Base-by-base conservation (phyloP, 2,888 invertebrate species). In the Panzeria rudis region DNA sequence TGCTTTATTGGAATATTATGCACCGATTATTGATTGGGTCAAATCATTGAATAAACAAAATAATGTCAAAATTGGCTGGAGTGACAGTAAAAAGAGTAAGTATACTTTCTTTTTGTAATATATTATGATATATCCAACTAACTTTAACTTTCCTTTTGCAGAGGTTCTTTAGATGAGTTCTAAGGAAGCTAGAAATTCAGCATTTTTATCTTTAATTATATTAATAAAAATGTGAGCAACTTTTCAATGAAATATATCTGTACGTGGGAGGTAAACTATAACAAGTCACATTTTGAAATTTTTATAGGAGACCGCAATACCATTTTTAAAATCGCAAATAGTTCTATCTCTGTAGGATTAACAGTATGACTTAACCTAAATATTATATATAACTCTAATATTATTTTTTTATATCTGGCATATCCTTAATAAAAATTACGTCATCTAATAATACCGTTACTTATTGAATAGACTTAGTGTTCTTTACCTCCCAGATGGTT, bases 1-100 rank as follows among this genome's bases (percentile, higher is more conserved):
- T 72, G 96, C 96, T 0, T 92, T 97, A 0, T 90, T 97, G 87
- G 96, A 97, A 90, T 97, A 96, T 93, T 97, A 97, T 93, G 93
- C 94, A 82, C 97, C 97, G 2, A 89, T 91, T 32, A 52, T 90
- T 7, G 88, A 88, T 50, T 92, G 91, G 91, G 71, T 91, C 0
- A 88, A 88, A 35, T 73, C 79, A 6, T 87, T 90, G 15, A 92
- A 92, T 47, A 87, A 85, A 5, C 86, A 89, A 72, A 87, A 88
- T 0, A 89, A 88, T 11, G 89, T 88, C 0, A 91, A 90, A 79
- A 90, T 90, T 82, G 91, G 91, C 9, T 92, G 91, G 92, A 89
- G 89, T 82, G 47, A 89, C 0, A 91, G 89, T 25, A 90, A 87
- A 52, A 91, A 89, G 81, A 92, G 91, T 92, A 76, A 86, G 91